These are phyloP conservation scores for Agrilus cyanescens DNA, from an alignment of 2,888 invertebrate genomes.

Conservation along the genomic window DNA sequence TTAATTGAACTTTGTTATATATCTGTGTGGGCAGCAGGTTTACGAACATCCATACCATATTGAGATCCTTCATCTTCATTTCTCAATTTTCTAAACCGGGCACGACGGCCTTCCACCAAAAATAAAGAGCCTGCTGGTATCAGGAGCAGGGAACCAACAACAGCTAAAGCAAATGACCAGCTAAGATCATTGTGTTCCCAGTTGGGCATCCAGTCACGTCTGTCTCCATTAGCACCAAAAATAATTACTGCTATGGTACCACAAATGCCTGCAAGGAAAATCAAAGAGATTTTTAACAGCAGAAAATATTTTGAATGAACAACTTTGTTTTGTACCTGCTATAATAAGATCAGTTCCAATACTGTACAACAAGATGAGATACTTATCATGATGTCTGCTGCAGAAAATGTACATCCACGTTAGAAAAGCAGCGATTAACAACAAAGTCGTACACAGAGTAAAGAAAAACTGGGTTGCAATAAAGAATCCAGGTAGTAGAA, in stretches of 20 bases:
- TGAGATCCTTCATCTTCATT: slow-evolving; percentile 53
- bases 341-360: slow-evolving; percentile 61
- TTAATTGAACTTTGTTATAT: slow-evolving; percentile 40
- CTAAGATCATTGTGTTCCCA: slow-evolving; percentile 92
- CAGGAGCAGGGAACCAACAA: slow-evolving; percentile 62
- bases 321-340: too few species aligned
- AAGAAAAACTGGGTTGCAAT: slow-evolving; percentile 90
- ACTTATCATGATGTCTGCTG: slow-evolving; percentile 64
- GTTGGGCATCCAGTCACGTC: slow-evolving; percentile 90
- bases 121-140: slow-evolving; percentile 70
- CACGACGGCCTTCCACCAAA: slow-evolving; percentile 70
- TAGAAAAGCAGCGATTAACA: slow-evolving; percentile 63
- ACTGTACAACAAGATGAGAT: slow-evolving; percentile 59
- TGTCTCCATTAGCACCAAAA: slow-evolving; percentile 84
- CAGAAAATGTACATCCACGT: slow-evolving; percentile 62
- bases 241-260: slow-evolving; percentile 75
- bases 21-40: slow-evolving; percentile 55
- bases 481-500: slow-evolving; percentile 82
- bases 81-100: slow-evolving; percentile 60
- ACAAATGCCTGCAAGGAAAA: slow-evolving; percentile 43
- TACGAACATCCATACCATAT: slow-evolving; percentile 55
- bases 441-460: slow-evolving; percentile 73
- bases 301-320: slow-evolving; percentile 28
- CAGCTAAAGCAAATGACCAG: slow-evolving; percentile 86
- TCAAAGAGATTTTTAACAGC: slow-evolving; percentile 24